Evolutionary conservation across 2,797 vertebrate genomes (phyloP).

Genomic region (Acipenser oxyrinchus): DNA sequence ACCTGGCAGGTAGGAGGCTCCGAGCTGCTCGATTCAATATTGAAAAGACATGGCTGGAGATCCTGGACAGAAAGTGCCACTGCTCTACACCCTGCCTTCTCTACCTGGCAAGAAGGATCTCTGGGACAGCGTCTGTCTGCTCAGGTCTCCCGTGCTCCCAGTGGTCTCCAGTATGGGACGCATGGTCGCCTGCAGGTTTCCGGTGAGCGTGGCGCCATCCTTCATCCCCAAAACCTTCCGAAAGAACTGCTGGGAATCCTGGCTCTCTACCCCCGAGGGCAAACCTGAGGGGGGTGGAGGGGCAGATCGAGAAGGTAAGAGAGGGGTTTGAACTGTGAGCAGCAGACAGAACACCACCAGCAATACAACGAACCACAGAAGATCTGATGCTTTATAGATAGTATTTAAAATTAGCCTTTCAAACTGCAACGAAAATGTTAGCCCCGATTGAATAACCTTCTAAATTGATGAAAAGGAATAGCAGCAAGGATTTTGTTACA

Average conservation of each 20-base stretch:
- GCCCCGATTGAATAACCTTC: too few species aligned
- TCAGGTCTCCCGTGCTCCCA: constrained; percentile 51
- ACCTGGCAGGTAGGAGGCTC: background rate
- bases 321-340: background rate
- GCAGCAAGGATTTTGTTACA: too few species aligned
- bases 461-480: too few species aligned
- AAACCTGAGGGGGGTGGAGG: constrained; percentile 57
- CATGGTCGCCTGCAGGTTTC: constrained; percentile 57
- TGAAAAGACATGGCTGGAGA: too few species aligned
- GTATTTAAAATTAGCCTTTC: too few species aligned
- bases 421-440: too few species aligned
- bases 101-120: constrained; percentile 79
- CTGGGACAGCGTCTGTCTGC: constrained; percentile 60
- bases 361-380: too few species aligned
- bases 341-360: too few species aligned
- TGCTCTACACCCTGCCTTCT: too few species aligned
- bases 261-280: constrained; percentile 84
- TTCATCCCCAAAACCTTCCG: constrained; percentile 84
- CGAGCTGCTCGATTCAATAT: background rate
- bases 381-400: too few species aligned
- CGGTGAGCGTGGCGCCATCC: constrained; percentile 62
- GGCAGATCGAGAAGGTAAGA: accelerated
- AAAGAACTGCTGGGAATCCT: constrained; percentile 92
- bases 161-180: constrained; percentile 59
- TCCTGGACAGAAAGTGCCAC: too few species aligned